Conservation (phyloP, 2,797 vertebrate species). For the Pipistrellus nathusii region DNA sequence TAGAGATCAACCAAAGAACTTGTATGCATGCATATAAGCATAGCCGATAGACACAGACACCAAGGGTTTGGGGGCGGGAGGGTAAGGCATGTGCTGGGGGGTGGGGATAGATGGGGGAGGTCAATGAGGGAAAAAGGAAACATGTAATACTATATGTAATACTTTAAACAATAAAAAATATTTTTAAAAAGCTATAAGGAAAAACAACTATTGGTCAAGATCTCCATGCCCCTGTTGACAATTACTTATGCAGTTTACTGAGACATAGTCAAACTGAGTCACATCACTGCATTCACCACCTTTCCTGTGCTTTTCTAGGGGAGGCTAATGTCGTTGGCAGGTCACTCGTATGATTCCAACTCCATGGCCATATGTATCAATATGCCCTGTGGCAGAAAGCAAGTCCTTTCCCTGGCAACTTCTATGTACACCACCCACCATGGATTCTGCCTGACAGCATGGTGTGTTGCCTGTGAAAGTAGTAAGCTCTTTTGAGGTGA, state of each 20-base stretch:
- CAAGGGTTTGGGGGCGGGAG: fast-evolving
- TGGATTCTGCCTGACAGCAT: not conserved
- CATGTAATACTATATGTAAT: too few species aligned
- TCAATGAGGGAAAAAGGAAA: too few species aligned
- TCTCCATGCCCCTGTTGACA: not conserved
- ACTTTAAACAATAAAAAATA: too few species aligned
- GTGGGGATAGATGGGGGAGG: too few species aligned
- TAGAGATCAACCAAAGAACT: too few species aligned
- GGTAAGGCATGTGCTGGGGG: too few species aligned
- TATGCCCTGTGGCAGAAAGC: not conserved
- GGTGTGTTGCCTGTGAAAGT: not conserved
- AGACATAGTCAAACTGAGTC: not conserved
- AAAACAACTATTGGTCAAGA: slow-evolving; percentile 10
- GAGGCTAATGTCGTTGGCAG: not conserved
- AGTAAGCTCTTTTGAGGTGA: not conserved
- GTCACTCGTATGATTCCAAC: not conserved
- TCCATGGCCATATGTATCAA: too few species aligned
- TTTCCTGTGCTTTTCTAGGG: not conserved
- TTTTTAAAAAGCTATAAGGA: not conserved
- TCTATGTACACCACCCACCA: too few species aligned
- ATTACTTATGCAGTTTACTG: not conserved
- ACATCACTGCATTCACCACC: not conserved
- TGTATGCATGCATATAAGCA: too few species aligned
- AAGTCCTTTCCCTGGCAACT: not conserved
- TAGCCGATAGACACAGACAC: too few species aligned